Evolutionary conservation across 2,888 invertebrate species (phyloP).

Genomic region (Onchidella celtica): DNA sequence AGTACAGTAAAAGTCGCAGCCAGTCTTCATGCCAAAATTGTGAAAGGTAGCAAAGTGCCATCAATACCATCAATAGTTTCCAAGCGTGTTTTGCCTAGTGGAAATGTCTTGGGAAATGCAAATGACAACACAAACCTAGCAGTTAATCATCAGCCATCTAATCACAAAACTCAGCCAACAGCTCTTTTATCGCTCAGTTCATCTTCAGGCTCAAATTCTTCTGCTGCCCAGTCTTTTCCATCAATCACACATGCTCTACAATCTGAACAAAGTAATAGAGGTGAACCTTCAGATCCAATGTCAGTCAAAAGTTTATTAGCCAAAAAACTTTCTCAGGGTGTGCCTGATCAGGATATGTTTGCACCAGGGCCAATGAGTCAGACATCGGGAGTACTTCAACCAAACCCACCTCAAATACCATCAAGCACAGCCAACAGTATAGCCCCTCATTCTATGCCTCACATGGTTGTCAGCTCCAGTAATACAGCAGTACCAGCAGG

Average conservation of each 20-base stretch:
- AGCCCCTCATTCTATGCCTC: background rate
- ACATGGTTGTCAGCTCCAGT: background rate
- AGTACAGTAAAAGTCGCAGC: constrained; percentile 21
- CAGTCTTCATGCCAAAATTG: constrained; percentile 22
- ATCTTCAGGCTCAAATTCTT: constrained; percentile 9
- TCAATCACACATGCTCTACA: constrained; percentile 63
- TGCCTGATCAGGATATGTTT: constrained; percentile 26
- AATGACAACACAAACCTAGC: background rate
- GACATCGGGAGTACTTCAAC: background rate
- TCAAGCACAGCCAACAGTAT: background rate
- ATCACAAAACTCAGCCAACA: background rate
- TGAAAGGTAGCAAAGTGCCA: constrained; percentile 10
- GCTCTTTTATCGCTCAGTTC: background rate
- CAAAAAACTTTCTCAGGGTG: constrained; percentile 85
- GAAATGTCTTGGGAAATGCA: constrained; percentile 5
- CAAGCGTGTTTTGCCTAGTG: background rate
- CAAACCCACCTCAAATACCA: background rate
- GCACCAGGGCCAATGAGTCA: background rate
- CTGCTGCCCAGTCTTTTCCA: constrained; percentile 56
- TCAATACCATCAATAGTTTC: background rate
- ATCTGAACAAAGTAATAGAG: constrained; percentile 29
- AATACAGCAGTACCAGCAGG: background rate
- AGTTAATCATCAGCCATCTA: background rate
- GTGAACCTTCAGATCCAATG: constrained; percentile 18
- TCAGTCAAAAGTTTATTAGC: constrained; percentile 91